These are phyloP conservation scores for Zeugodacus cucurbitae DNA, from an alignment of 1,140 invertebrate genomes.

Conservation along the genomic window DNA sequence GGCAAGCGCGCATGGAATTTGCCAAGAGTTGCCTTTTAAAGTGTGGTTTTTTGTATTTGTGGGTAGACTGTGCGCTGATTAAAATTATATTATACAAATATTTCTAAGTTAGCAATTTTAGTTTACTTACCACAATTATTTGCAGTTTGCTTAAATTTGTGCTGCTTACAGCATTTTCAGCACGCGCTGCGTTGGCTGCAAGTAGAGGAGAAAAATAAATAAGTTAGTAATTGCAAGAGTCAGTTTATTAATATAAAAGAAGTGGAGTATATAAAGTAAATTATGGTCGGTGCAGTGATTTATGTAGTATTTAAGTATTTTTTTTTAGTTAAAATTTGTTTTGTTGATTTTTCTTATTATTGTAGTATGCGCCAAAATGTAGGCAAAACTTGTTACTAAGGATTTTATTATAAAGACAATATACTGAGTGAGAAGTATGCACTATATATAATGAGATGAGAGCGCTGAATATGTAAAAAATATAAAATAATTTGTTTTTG, in stretches of 20 bases:
- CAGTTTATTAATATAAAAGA: too few species aligned
- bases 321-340: too few species aligned
- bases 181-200: background rate
- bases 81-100: background rate
- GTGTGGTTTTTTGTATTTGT: background rate
- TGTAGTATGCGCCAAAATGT: background rate
- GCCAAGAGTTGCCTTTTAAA: background rate
- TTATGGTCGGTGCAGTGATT: too few species aligned
- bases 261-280: too few species aligned
- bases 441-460: too few species aligned
- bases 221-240: background rate
- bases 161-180: background rate
- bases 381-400: background rate
- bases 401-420: too few species aligned
- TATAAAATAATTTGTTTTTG: too few species aligned
- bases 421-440: too few species aligned
- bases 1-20: background rate
- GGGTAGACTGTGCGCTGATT: background rate
- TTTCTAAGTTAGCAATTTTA: background rate
- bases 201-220: background rate
- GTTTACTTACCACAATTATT: conserved; percentile 4
- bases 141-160: background rate
- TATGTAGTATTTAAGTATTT: too few species aligned
- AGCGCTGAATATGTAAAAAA: too few species aligned
- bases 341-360: too few species aligned